phyloP scores from a whole-genome alignment of 2,888 invertebrate species.

The Pristionchus mayeri region DNA sequence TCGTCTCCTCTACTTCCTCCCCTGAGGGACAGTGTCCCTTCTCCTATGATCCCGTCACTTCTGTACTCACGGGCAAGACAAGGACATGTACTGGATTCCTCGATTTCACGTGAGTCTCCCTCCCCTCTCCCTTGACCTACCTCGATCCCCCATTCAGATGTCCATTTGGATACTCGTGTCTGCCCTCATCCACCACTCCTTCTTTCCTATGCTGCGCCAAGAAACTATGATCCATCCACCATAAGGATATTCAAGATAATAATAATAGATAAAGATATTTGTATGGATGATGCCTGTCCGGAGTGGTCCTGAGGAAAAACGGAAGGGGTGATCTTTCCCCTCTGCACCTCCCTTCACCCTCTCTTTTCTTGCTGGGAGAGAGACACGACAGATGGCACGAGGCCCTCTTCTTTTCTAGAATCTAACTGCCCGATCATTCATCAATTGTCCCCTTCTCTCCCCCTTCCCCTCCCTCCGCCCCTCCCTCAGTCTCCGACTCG shows the following conservation, averaged over 20 bases:
- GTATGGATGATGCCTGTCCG: background rate
- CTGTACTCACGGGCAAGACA: slow-evolving; percentile 37
- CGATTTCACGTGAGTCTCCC: slow-evolving; percentile 44
- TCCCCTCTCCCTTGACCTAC: background rate
- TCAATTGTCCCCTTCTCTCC: slow-evolving; percentile 12
- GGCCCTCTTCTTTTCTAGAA: background rate
- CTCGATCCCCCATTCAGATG: slow-evolving; percentile 54
- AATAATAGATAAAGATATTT: background rate
- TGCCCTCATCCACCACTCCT: slow-evolving; percentile 61
- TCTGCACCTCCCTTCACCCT: slow-evolving; percentile 47
- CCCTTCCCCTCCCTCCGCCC: background rate
- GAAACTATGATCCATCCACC: slow-evolving; percentile 22
- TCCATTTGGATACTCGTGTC: slow-evolving; percentile 63
- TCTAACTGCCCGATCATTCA: slow-evolving; percentile 12
- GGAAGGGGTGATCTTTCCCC: slow-evolving; percentile 26
- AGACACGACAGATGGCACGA: background rate
- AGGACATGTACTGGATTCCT: slow-evolving; percentile 48
- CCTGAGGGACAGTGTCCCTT: slow-evolving; percentile 42
- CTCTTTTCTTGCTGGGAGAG: background rate
- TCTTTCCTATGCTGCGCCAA: slow-evolving; percentile 61
- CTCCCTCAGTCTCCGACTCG: slow-evolving; percentile 18
- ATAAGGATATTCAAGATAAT: background rate
- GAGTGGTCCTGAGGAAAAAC: background rate
- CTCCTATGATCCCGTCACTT: slow-evolving; percentile 31
- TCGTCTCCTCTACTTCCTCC: background rate